Evolutionary conservation across 2,888 invertebrate species (phyloP).

Genomic region (Apantesis nais): DNA sequence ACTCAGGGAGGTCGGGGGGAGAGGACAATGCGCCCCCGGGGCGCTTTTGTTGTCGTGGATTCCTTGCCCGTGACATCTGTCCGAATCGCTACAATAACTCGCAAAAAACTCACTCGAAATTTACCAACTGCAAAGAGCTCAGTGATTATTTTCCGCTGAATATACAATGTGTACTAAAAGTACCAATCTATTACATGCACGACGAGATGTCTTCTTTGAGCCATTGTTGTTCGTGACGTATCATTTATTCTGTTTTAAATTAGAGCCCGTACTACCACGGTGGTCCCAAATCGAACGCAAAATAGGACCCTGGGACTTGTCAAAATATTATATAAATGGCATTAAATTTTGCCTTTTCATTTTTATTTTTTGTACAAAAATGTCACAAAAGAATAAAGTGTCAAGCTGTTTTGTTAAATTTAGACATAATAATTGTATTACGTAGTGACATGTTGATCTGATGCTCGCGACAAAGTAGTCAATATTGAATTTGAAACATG

Average conservation of each 20-base stretch:
- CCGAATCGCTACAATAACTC: constrained; percentile 83
- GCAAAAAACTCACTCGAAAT: constrained; percentile 81
- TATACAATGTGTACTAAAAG: constrained; percentile 63
- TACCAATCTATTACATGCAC: constrained; percentile 51
- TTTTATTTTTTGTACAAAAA: constrained; percentile 45
- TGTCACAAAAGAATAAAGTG: constrained; percentile 26
- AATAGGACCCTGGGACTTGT: constrained; percentile 56
- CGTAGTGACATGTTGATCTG: constrained; percentile 23
- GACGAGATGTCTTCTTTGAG: constrained; percentile 73
- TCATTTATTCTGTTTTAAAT: constrained; percentile 75
- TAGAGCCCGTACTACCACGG: constrained; percentile 62
- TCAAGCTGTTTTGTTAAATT: constrained; percentile 25
- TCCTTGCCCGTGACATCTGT: constrained; percentile 84
- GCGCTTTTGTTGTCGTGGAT: constrained; percentile 78
- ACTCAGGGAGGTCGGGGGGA: constrained; percentile 69
- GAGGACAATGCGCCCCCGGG: constrained; percentile 81
- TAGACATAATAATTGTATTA: constrained; percentile 40
- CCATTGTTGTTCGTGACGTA: constrained; percentile 76
- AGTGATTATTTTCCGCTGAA: constrained; percentile 73
- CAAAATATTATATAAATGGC: constrained; percentile 76
- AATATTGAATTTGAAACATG: too few species aligned
- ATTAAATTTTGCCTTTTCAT: constrained; percentile 62
- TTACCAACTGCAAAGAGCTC: constrained; percentile 72
- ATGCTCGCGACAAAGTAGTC: too few species aligned
- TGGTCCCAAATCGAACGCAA: constrained; percentile 63